Percentiles rank a stretch among this genome's conserved stretches.
Evolutionary conservation across 2,888 invertebrate species (phyloP).

Genomic region (Rhaphigaster nebulosa): DNA sequence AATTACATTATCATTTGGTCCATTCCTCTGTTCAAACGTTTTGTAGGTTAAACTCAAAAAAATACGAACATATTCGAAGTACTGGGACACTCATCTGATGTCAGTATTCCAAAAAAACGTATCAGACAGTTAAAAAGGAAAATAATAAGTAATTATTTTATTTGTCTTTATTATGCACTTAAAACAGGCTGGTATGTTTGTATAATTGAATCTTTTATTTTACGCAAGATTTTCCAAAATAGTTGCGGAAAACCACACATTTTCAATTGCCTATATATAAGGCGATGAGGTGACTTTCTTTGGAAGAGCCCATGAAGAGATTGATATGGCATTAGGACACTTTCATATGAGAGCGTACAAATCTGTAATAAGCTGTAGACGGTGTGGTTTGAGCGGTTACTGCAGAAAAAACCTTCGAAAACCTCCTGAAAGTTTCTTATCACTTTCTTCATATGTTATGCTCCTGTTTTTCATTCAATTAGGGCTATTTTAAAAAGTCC

Average conservation of each 20-base stretch:
- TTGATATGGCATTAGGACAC: constrained; percentile 44
- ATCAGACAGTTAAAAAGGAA: too few relatives aligned
- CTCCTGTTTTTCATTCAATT: not conserved
- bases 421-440: constrained; percentile 24
- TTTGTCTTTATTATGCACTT: too few relatives aligned
- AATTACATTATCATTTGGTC: too few relatives aligned
- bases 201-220: not conserved
- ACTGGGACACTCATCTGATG: too few relatives aligned
- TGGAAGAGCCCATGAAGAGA: constrained; percentile 22
- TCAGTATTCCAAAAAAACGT: too few relatives aligned
- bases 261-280: constrained; percentile 16
- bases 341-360: constrained; percentile 49
- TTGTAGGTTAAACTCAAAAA: too few relatives aligned
- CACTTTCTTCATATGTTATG: constrained; percentile 38
- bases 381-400: constrained; percentile 37
- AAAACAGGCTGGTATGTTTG: not conserved
- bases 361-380: constrained; percentile 10
- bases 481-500: not conserved
- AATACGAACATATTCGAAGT: too few relatives aligned
- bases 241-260: constrained; percentile 45
- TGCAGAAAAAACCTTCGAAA: constrained; percentile 20
- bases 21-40: too few relatives aligned
- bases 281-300: constrained; percentile 3
- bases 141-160: too few relatives aligned
- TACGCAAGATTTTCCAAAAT: not conserved